Conservation (phyloP, 2,113 vertebrate species). For the Dipodomys stephensi region DNA sequence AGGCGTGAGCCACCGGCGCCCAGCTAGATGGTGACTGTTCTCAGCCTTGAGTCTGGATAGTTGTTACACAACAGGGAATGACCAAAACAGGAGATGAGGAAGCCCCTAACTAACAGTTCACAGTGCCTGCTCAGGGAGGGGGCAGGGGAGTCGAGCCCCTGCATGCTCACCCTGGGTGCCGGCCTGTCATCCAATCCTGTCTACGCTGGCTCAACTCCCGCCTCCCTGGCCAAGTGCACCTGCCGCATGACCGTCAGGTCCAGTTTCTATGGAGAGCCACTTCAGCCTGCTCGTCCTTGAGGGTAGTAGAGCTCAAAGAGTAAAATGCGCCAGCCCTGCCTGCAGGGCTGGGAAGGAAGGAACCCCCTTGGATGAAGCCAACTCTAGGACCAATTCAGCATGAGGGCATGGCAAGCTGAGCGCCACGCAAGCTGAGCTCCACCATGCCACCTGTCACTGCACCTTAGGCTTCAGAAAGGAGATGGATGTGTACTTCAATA, state of each 20-base stretch:
- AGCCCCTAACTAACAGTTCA: background rate
- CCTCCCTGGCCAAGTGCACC: fast-evolving
- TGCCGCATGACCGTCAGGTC: background rate
- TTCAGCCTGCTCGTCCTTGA: background rate
- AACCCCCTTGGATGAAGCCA: fast-evolving
- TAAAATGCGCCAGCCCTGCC: background rate
- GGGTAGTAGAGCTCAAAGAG: background rate
- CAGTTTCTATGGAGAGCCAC: fast-evolving
- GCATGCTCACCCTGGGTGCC: fast-evolving
- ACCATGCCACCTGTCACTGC: background rate
- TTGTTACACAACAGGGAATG: background rate
- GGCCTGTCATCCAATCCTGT: background rate
- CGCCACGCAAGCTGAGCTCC: too few relatives aligned
- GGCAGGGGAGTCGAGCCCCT: background rate
- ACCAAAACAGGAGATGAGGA: fast-evolving
- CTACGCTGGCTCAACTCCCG: background rate
- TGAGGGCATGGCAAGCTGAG: background rate
- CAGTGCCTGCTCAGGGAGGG: too few relatives aligned
- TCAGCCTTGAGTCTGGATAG: background rate
- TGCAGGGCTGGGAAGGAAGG: background rate
- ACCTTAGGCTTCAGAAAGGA: background rate
- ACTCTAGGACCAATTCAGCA: background rate
- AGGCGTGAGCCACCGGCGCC: too few relatives aligned
- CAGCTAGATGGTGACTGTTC: too few relatives aligned
- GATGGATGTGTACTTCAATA: background rate